Evolutionary conservation across 2,113 vertebrate genomes (phyloP).

Genomic region (Hippolais icterina): DNA sequence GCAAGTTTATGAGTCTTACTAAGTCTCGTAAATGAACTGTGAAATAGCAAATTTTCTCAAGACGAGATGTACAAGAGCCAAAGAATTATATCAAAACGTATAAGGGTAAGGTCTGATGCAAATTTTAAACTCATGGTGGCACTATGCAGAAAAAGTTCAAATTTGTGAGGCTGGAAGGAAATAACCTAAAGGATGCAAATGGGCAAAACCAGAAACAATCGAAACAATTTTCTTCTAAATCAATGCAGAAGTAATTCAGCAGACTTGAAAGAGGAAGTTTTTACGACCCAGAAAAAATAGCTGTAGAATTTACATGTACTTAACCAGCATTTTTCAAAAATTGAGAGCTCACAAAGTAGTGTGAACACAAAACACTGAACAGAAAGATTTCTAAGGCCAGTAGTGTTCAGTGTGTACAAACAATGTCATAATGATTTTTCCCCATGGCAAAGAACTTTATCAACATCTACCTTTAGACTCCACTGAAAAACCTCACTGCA

Average conservation of each 20-base stretch:
- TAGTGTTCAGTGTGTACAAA: background rate
- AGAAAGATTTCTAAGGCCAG: background rate
- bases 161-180: background rate
- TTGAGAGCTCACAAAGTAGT: background rate
- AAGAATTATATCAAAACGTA: background rate
- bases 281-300: background rate
- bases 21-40: background rate
- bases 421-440: background rate
- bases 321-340: background rate
- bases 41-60: background rate
- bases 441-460: background rate
- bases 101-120: background rate
- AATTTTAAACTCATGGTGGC: background rate
- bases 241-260: background rate
- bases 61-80: background rate
- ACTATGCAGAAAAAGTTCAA: background rate
- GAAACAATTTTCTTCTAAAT: conserved; percentile 12
- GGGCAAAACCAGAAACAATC: conserved; percentile 4
- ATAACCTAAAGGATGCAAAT: background rate
- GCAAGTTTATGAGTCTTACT: background rate
- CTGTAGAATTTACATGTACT: background rate
- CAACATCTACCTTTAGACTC: background rate
- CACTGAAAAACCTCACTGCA: background rate
- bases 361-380: background rate
- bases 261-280: background rate